Base-by-base conservation (phyloP, 2,113 vertebrate species). In the Atlantisia rogersi region DNA sequence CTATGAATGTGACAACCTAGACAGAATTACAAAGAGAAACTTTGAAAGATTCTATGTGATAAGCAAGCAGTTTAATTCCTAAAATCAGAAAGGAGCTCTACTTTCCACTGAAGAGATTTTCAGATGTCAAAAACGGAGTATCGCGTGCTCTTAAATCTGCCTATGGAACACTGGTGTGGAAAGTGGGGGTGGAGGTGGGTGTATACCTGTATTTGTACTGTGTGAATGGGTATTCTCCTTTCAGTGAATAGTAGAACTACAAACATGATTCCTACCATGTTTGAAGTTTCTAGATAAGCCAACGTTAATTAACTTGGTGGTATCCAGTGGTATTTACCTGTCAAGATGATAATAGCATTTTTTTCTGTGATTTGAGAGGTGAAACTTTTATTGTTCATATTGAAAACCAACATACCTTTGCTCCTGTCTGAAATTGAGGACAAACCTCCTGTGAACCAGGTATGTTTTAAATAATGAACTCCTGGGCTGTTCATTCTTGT, bases 151-250 rank as follows among this genome's bases (percentile, higher is more conserved):
- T 63, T 67, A 53, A 70, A 62, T 58, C 19, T 86, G 19, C 25
- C 11, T 14, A 5, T 56, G 25, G 82, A 85, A 62, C 3, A 2
- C 11, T 37, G 11, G 9, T 1, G 2, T 79, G 25, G 44, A 42
- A 70, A 40, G 29, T 3, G 5, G 14, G 10, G 17, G 18, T 9
- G 12, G 15, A 5, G 0, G 1, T 32, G 19, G 2, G 5, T 4
- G 24, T 20, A 46, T 9, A 44, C 19, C 32, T 78, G 16, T 75
- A 10, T 58, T 65, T 53, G 2, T 62, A 40, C 22, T 42, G 3
- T 39, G 16, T 67, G 58, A 48, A 32, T 42, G 32, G 4, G 3
- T 67, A 12, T 58, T 46, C 25, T 40, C 29, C 15, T 79, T 70
- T 75, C 19, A 62, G 35, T 7, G 76, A 29, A 24, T n/a, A n/a